Evolutionary conservation across 2,797 vertebrate genomes (phyloP).

Genomic region (Megalops cyprinoides): DNA sequence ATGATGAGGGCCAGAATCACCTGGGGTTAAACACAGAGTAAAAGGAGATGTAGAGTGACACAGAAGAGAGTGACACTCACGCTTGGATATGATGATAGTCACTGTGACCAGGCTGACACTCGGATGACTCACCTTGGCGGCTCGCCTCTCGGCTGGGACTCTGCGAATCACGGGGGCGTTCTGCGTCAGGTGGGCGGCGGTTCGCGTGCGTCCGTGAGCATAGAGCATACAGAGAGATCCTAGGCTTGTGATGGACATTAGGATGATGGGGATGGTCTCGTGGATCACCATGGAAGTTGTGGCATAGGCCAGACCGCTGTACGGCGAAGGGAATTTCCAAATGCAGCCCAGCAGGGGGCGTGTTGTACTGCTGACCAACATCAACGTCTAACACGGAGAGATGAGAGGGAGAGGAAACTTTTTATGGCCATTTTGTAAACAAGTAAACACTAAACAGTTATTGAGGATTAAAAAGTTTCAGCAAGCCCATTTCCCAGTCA

Average conservation of each 20-base stretch:
- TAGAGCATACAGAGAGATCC: constrained; percentile 75
- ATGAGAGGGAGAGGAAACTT: too few species aligned
- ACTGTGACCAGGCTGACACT: too few species aligned
- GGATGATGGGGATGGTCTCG: constrained; percentile 72
- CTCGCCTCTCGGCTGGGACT: constrained; percentile 74
- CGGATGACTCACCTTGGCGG: constrained; percentile 70
- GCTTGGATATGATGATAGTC: too few species aligned
- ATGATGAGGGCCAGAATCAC: constrained; percentile 77
- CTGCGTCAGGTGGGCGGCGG: neutral
- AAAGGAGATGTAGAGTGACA: neutral
- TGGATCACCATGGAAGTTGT: constrained; percentile 79
- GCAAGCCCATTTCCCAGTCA: too few species aligned
- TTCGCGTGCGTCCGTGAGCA: constrained; percentile 57
- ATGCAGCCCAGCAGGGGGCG: constrained; percentile 78
- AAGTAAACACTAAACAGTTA: too few species aligned
- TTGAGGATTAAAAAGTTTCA: too few species aligned
- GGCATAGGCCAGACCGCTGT: constrained; percentile 71
- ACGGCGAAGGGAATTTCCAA: constrained; percentile 75
- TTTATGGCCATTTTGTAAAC: too few species aligned
- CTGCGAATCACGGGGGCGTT: constrained; percentile 60
- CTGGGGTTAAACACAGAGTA: constrained; percentile 50
- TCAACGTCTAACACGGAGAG: constrained; percentile 63
- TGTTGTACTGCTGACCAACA: constrained; percentile 78
- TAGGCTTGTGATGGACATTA: constrained; percentile 76
- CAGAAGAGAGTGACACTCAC: too few species aligned